Evolutionary conservation across 2,113 vertebrate species (phyloP).

Genomic region (Mormyrus lacerda): DNA sequence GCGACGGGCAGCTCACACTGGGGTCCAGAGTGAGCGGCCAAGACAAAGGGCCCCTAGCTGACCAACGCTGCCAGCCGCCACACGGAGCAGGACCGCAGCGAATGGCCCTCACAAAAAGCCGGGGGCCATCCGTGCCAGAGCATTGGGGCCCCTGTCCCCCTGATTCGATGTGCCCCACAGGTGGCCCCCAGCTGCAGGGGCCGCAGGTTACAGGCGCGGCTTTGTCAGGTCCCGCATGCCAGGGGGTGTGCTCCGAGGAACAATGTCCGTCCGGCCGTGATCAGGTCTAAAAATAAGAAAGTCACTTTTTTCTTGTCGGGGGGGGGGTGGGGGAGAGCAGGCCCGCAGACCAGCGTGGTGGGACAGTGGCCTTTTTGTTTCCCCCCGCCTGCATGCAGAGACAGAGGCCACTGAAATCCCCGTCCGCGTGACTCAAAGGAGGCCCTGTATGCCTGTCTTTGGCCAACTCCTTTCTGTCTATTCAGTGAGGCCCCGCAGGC

Average conservation of each 20-base stretch:
- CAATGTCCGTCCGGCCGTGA: slow-evolving; percentile 71
- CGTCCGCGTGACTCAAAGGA: slow-evolving; percentile 79
- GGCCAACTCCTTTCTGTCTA: slow-evolving; percentile 75
- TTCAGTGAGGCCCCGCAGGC: slow-evolving; percentile 52
- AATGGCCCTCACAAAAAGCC: slow-evolving; percentile 70
- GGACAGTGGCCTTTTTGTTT: slow-evolving; percentile 92
- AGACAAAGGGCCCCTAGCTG: slow-evolving; percentile 58
- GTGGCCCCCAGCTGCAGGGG: slow-evolving; percentile 85
- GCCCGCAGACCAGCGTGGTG: slow-evolving; percentile 55
- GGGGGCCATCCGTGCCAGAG: slow-evolving; percentile 72
- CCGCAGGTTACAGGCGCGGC: slow-evolving; percentile 75
- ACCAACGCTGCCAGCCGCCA: slow-evolving; percentile 54
- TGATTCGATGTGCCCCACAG: slow-evolving; percentile 96
- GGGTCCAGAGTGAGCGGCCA: slow-evolving; percentile 19
- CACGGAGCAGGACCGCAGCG: slow-evolving; percentile 54
- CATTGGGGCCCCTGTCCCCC: slow-evolving; percentile 75
- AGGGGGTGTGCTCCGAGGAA: slow-evolving; percentile 68
- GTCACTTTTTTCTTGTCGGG: slow-evolving; percentile 49
- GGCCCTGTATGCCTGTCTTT: slow-evolving; percentile 70
- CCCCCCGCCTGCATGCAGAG: slow-evolving; percentile 59
- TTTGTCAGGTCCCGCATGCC: slow-evolving; percentile 63
- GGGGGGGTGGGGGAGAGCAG: slow-evolving; percentile 66
- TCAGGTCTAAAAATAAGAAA: slow-evolving; percentile 82
- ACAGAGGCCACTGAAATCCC: slow-evolving; percentile 80
- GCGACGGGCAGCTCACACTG: background rate